phyloP scores from a whole-genome alignment of 2,888 invertebrate species.

The Ctena decussata region DNA sequence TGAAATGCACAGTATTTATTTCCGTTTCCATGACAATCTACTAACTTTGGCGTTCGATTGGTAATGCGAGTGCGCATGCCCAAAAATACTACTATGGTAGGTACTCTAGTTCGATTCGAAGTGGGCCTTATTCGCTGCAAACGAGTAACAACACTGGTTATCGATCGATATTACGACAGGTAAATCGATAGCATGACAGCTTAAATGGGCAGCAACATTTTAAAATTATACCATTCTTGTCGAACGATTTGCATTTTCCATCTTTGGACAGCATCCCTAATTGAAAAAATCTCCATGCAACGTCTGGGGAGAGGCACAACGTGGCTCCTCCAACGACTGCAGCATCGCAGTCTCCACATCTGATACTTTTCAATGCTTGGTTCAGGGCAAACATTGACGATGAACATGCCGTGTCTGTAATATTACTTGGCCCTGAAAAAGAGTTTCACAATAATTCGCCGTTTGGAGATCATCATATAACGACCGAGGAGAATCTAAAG shows the following conservation, averaged over 20 bases:
- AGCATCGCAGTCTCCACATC: constrained; percentile 95
- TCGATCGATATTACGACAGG: not conserved
- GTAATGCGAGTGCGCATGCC: too few species aligned
- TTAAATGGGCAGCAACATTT: too few species aligned
- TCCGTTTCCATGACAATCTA: too few species aligned
- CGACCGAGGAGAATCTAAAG: too few species aligned
- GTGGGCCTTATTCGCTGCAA: too few species aligned
- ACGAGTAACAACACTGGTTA: not conserved
- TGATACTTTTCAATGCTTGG: constrained; percentile 88
- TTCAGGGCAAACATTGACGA: constrained; percentile 97
- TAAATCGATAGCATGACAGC: not conserved
- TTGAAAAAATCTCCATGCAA: constrained; percentile 96
- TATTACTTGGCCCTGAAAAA: constrained; percentile 94
- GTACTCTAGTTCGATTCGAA: too few species aligned
- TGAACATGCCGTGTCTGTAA: constrained; percentile 98
- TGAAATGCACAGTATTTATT: too few species aligned
- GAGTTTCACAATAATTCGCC: too few species aligned
- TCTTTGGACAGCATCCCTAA: constrained; percentile 97
- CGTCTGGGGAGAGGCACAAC: constrained; percentile 95
- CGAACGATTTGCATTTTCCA: constrained; percentile 97
- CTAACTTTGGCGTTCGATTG: too few species aligned
- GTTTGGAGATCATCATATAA: too few species aligned
- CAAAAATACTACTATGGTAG: too few species aligned
- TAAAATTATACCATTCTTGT: constrained; percentile 91
- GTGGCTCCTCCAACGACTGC: constrained; percentile 98